phyloP scores from a whole-genome alignment of 2,113 vertebrate genomes.

The Mola mola region DNA sequence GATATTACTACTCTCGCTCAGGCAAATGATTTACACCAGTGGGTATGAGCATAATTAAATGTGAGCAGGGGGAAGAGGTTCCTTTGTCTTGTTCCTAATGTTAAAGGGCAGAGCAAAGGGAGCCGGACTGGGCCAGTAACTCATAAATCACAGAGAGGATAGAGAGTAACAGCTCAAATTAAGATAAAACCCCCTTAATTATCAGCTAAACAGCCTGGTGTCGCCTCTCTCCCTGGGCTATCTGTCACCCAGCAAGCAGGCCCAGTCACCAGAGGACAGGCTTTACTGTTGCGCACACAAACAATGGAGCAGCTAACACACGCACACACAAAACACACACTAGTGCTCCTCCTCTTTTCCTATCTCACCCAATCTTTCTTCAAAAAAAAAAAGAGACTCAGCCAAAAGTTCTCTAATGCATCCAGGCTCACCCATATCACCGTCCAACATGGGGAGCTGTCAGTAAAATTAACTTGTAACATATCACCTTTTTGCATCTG shows the following conservation, averaged over 20 bases:
- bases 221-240: conserved; percentile 72
- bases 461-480: conserved; percentile 64
- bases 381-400: conserved; percentile 6
- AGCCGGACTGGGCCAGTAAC: conserved; percentile 60
- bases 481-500: conserved; percentile 49
- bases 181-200: conserved; percentile 86
- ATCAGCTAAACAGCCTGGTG: conserved; percentile 82
- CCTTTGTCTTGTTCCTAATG: conserved; percentile 70
- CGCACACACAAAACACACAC: conserved; percentile 32
- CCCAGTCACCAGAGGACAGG: conserved; percentile 65
- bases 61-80: conserved; percentile 47
- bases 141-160: conserved; percentile 86
- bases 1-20: background rate
- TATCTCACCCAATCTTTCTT: conserved; percentile 3
- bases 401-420: background rate
- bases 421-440: background rate
- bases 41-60: conserved; percentile 62
- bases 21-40: background rate
- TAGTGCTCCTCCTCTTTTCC: background rate
- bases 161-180: conserved; percentile 86
- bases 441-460: conserved; percentile 47
- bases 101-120: conserved; percentile 70
- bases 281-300: conserved; percentile 70
- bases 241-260: conserved; percentile 71
- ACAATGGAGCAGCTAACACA: conserved; percentile 41